A percentile compares a stretch with the other conserved stretches of the same genome.
These are phyloP conservation scores for Elgaria multicarinata DNA, from an alignment of 2,113 vertebrate genomes.

Conservation along the genomic window DNA sequence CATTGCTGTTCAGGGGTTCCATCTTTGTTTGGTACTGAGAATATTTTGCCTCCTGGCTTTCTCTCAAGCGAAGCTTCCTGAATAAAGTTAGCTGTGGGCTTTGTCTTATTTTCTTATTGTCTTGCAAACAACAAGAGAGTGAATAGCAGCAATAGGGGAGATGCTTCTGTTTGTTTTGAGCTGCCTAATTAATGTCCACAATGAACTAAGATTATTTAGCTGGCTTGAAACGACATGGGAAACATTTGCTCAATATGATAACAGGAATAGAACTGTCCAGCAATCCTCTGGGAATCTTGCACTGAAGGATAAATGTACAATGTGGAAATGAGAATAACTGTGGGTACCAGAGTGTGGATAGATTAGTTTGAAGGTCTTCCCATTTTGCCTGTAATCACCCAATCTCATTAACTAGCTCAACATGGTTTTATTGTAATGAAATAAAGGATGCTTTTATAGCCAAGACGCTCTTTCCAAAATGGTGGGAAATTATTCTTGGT, in stretches of 20 bases:
- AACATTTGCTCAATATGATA: constrained; percentile 51
- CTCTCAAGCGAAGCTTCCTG: constrained; percentile 20
- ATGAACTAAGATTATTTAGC: constrained; percentile 52
- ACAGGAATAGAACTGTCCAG: constrained; percentile 11
- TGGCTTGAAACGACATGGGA: constrained; percentile 26
- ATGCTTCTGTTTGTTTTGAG: constrained; percentile 11
- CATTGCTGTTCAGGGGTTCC: neutral
- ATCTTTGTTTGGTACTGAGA: constrained; percentile 7
- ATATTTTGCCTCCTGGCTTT: constrained; percentile 13
- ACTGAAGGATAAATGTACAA: constrained; percentile 36
- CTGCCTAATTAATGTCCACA: constrained; percentile 40
- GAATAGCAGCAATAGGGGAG: constrained; percentile 13
- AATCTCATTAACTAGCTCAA: constrained; percentile 20
- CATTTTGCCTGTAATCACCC: constrained; percentile 6
- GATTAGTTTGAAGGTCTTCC: rapidly evolving
- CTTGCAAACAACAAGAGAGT: neutral
- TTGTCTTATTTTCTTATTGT: neutral
- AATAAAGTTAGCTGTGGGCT: neutral
- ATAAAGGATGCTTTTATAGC: constrained; percentile 37
- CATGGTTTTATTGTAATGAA: neutral
- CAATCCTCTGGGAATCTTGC: constrained; percentile 38
- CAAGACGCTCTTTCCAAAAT: constrained; percentile 12
- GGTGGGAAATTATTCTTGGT: constrained; percentile 23
- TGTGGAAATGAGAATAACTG: constrained; percentile 40
- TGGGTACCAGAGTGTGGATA: constrained; percentile 3